Percentiles rank a stretch among this genome's conserved stretches.
Evolutionary conservation across 1,140 invertebrate genomes (phyloP).

Genomic region (Pantala flavescens): DNA sequence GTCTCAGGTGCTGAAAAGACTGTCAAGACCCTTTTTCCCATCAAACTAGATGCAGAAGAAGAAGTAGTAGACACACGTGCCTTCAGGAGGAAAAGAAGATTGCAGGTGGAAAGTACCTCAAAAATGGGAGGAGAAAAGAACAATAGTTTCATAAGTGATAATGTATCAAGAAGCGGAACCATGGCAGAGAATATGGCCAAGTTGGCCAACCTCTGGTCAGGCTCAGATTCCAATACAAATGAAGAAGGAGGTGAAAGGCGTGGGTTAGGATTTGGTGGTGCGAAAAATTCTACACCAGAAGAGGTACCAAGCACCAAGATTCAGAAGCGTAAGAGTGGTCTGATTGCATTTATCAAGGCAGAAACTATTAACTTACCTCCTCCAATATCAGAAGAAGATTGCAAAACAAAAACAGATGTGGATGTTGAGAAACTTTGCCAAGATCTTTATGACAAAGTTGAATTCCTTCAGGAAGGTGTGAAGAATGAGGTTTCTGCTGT

Average conservation of each 20-base stretch:
- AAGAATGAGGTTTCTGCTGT: constrained; percentile 47
- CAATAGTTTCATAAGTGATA: not conserved
- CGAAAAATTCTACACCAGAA: not conserved
- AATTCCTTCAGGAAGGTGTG: constrained; percentile 49
- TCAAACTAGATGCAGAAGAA: constrained; percentile 17
- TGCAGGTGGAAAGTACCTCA: not conserved
- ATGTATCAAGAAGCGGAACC: not conserved
- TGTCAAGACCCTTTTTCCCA: constrained; percentile 24
- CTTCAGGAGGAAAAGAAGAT: constrained; percentile 34
- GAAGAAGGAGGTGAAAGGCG: constrained; percentile 19
- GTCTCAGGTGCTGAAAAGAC: constrained; percentile 18
- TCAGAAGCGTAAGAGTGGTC: constrained; percentile 27
- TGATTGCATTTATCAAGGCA: constrained; percentile 33
- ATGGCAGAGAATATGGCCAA: not conserved
- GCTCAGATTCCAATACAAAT: not conserved
- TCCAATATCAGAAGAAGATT: constrained; percentile 19
- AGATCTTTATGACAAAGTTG: constrained; percentile 41
- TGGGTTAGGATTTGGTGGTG: constrained; percentile 23
- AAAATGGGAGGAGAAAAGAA: not conserved
- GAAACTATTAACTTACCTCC: constrained; percentile 28
- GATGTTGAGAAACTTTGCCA: constrained; percentile 25
- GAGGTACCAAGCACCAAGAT: constrained; percentile 21
- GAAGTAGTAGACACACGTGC: constrained; percentile 26
- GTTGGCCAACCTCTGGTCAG: not conserved
- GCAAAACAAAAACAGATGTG: constrained; percentile 21